Evolutionary conservation across 2,113 vertebrate genomes (phyloP).

Genomic region (Zingel zingel): DNA sequence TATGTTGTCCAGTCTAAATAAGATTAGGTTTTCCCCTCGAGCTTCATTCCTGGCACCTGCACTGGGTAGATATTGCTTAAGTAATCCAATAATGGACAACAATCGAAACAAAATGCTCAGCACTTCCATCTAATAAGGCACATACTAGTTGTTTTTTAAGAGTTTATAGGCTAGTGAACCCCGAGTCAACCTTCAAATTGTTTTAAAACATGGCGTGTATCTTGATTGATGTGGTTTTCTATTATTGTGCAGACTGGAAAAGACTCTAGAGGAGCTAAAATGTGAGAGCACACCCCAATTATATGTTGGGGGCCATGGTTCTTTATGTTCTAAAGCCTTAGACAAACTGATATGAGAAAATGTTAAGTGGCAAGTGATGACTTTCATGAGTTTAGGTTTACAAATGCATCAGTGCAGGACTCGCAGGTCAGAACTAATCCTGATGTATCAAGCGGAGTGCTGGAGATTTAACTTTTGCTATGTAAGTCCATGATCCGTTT

Average conservation of each 20-base stretch:
- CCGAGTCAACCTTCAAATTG: slow-evolving; percentile 41
- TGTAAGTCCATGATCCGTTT: slow-evolving; percentile 35
- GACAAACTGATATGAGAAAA: slow-evolving; percentile 33
- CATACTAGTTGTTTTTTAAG: slow-evolving; percentile 24
- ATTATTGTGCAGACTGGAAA: slow-evolving; percentile 27
- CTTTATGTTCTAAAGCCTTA: slow-evolving; percentile 29
- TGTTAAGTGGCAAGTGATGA: slow-evolving; percentile 36
- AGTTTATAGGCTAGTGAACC: slow-evolving; percentile 47
- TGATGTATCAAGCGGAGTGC: slow-evolving; percentile 11
- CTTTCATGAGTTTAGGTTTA: slow-evolving; percentile 33
- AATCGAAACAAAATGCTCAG: slow-evolving; percentile 59
- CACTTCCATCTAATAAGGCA: slow-evolving; percentile 40
- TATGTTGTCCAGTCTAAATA: slow-evolving; percentile 69
- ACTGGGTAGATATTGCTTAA: slow-evolving; percentile 62
- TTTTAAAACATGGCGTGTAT: slow-evolving; percentile 24
- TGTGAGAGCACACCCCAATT: slow-evolving; percentile 11
- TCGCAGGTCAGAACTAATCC: slow-evolving; percentile 34
- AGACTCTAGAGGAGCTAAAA: slow-evolving; percentile 17
- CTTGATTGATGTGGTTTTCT: slow-evolving; percentile 36
- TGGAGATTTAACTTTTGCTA: slow-evolving; percentile 23
- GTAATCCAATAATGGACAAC: slow-evolving; percentile 71
- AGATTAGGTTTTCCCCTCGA: slow-evolving; percentile 64
- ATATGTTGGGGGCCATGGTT: not conserved
- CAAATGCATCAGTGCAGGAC: slow-evolving; percentile 10
- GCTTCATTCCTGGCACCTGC: slow-evolving; percentile 61